phyloP scores from a whole-genome alignment of 2,797 vertebrate species.

The Etheostoma nigrum region DNA sequence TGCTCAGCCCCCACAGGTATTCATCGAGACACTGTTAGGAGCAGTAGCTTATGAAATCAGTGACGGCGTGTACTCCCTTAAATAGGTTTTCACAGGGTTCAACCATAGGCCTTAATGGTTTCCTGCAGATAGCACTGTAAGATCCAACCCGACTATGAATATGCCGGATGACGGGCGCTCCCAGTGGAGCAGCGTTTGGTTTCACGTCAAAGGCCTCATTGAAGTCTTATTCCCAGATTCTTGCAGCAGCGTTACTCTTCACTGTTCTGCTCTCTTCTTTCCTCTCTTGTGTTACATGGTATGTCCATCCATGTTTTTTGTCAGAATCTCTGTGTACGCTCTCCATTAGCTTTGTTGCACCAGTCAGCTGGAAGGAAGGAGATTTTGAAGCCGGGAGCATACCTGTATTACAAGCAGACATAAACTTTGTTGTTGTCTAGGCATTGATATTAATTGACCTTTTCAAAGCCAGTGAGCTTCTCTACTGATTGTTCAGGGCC shows the following conservation, averaged over 20 bases:
- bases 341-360: conserved; percentile 45
- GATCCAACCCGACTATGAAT: conserved; percentile 64
- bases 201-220: conserved; percentile 73
- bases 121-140: conserved; percentile 51
- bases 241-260: conserved; percentile 41
- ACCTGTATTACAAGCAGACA: conserved; percentile 69
- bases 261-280: conserved; percentile 24
- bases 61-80: conserved; percentile 65
- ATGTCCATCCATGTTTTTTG: conserved; percentile 46
- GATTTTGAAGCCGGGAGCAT: conserved; percentile 56
- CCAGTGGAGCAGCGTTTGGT: conserved; percentile 68
- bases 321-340: conserved; percentile 35
- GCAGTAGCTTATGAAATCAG: conserved; percentile 64
- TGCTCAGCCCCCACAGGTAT: conserved; percentile 54
- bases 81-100: conserved; percentile 73
- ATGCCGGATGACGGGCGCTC: conserved; percentile 57
- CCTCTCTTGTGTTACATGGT: conserved; percentile 46
- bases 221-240: conserved; percentile 66
- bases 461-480: conserved; percentile 62
- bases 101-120: conserved; percentile 60
- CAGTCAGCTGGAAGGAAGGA: conserved; percentile 53
- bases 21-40: conserved; percentile 47
- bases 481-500: conserved; percentile 56
- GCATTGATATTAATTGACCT: conserved; percentile 78
- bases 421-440: conserved; percentile 70